A percentile compares a stretch with the other conserved stretches of the same genome.
Evolutionary conservation across 2,797 vertebrate genomes (phyloP).

Genomic region (Acrossocheilus fasciatus): DNA sequence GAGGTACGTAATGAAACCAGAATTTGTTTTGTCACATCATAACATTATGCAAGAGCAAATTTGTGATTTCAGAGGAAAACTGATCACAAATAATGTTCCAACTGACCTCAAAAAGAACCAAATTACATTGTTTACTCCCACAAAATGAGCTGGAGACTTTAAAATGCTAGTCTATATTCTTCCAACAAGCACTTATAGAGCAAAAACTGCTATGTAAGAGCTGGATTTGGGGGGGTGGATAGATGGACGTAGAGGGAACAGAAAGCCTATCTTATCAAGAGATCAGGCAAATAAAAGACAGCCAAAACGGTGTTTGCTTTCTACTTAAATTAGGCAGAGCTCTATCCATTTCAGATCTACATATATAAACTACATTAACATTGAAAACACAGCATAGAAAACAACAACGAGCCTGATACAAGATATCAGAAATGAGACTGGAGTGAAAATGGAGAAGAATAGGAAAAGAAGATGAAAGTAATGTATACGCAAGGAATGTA

Average conservation of each 20-base stretch:
- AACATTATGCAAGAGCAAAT: not conserved
- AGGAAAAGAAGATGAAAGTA: not conserved
- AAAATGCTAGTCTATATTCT: not conserved
- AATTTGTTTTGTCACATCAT: not conserved
- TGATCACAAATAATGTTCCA: not conserved
- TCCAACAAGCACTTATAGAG: not conserved
- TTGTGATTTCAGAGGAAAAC: not conserved
- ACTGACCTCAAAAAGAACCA: not conserved
- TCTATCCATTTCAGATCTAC: conserved; percentile 38
- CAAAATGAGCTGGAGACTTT: not conserved
- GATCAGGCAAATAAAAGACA: conserved; percentile 48
- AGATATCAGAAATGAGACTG: not conserved
- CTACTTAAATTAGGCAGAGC: conserved; percentile 15
- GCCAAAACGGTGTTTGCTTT: conserved; percentile 38
- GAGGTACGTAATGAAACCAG: not conserved
- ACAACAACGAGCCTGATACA: not conserved
- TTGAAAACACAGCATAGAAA: conserved; percentile 12
- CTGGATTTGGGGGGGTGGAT: not conserved
- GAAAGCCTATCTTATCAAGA: conserved; percentile 47
- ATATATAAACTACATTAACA: conserved; percentile 38
- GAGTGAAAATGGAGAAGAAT: not conserved
- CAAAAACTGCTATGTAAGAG: not conserved
- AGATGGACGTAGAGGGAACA: not conserved
- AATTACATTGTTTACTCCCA: not conserved
- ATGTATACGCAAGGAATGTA: not conserved